Evolutionary conservation across 2,888 invertebrate species (phyloP).

Genomic region (Lysandra bellargus): DNA sequence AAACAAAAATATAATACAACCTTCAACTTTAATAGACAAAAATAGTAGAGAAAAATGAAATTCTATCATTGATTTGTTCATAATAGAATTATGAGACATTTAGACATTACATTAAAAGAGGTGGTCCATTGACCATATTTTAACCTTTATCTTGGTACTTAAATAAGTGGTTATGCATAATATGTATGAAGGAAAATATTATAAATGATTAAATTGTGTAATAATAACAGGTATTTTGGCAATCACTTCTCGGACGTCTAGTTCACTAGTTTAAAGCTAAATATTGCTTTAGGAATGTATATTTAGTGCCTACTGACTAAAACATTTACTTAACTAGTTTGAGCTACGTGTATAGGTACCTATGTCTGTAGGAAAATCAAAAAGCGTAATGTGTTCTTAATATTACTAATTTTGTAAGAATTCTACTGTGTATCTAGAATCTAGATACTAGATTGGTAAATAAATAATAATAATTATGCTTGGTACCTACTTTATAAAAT

Average conservation of each 20-base stretch:
- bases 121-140: background rate
- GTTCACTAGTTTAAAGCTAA: slow-evolving; percentile 5
- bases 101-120: background rate
- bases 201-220: too few species aligned
- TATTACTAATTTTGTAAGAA: background rate
- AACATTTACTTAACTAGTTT: background rate
- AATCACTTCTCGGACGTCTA: slow-evolving; percentile 32
- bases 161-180: background rate
- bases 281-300: slow-evolving; percentile 19
- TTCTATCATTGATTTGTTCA: background rate
- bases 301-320: background rate
- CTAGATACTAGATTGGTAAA: background rate
- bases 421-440: background rate
- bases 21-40: background rate
- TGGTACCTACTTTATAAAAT: background rate
- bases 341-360: background rate
- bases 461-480: background rate
- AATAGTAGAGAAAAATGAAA: background rate
- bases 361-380: background rate
- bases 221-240: background rate
- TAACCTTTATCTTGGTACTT: background rate
- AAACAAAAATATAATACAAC: background rate
- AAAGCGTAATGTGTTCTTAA: slow-evolving; percentile 9
- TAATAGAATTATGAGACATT: too few species aligned
- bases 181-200: background rate